A percentile compares a stretch with the other conserved stretches of the same genome.
These are phyloP conservation scores for Spea bombifrons DNA, from an alignment of 2,113 vertebrate genomes.

Conservation along the genomic window DNA sequence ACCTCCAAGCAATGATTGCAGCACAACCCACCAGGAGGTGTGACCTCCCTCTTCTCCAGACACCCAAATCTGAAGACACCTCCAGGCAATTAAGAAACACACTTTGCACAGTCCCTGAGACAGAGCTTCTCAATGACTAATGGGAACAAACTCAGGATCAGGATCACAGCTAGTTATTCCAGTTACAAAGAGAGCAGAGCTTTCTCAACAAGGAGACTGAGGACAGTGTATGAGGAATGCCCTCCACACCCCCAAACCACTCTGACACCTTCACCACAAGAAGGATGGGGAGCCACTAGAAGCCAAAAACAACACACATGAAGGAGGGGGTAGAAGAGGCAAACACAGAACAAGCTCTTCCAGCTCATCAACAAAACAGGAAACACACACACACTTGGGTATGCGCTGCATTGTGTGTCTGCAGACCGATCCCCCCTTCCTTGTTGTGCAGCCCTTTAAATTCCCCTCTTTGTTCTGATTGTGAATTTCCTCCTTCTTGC, in stretches of 20 bases:
- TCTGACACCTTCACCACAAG: background rate
- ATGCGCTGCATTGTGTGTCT: constrained; percentile 54
- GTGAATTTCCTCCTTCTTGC: background rate
- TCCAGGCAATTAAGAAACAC: constrained; percentile 24
- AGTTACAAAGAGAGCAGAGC: no score
- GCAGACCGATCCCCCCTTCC: constrained; percentile 55
- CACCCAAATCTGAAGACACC: constrained; percentile 39
- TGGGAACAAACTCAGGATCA: no score
- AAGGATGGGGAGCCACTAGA: background rate
- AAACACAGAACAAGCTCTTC: background rate
- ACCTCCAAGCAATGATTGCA: constrained; percentile 24
- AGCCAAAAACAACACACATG: background rate
- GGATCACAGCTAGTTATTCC: no score
- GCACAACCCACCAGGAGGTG: constrained; percentile 41
- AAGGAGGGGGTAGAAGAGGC: background rate
- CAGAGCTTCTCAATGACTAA: background rate
- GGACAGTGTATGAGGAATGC: background rate
- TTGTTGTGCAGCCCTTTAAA: constrained; percentile 54
- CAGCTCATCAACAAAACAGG: constrained; percentile 29
- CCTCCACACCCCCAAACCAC: background rate
- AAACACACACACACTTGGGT: constrained; percentile 19
- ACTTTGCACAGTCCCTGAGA: background rate
- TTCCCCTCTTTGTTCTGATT: constrained; percentile 58
- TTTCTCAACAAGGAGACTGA: background rate
- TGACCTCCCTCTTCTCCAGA: constrained; percentile 34